Percentiles rank a stretch among this genome's conserved stretches.
phyloP scores from a whole-genome alignment of 2,113 vertebrate genomes.

The Psilopogon haemacephalus region DNA sequence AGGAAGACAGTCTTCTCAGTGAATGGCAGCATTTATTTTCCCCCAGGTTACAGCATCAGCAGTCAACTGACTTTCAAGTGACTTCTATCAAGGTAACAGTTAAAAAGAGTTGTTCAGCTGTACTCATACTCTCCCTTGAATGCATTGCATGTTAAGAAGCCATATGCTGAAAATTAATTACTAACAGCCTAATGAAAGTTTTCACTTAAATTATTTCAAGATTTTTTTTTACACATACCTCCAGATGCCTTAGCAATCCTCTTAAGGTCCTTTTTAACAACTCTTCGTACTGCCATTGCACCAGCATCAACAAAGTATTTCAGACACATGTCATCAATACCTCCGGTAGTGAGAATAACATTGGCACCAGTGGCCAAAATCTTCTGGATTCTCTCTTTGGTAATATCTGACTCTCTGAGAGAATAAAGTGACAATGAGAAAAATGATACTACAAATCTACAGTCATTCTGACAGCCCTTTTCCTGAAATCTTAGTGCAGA shows the following conservation, averaged over 20 bases:
- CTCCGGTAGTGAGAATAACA: slow-evolving; percentile 92
- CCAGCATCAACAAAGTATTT: slow-evolving; percentile 95
- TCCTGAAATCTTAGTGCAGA: not conserved
- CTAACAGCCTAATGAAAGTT: not conserved
- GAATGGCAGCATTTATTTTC: not conserved
- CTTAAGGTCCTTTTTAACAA: slow-evolving; percentile 93
- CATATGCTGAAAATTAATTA: not conserved
- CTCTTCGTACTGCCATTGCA: slow-evolving; percentile 94
- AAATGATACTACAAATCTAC: not conserved
- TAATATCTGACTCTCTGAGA: slow-evolving; percentile 93
- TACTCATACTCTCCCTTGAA: not conserved
- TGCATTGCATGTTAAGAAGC: not conserved
- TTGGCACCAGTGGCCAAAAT: slow-evolving; percentile 92
- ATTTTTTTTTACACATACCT: slow-evolving; percentile 67
- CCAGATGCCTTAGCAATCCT: slow-evolving; percentile 94
- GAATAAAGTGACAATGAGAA: not conserved
- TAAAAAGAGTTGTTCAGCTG: not conserved
- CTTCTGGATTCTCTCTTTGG: slow-evolving; percentile 97
- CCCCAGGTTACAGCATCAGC: not conserved
- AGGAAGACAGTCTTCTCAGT: not conserved
- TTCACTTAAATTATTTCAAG: not conserved
- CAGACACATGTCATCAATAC: slow-evolving; percentile 97
- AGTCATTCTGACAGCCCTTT: not conserved
- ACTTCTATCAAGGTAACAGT: too few relatives aligned
- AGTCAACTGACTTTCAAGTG: too few relatives aligned